Evolutionary conservation across 2,113 vertebrate species (phyloP).

Genomic region (Oriolus oriolus): DNA sequence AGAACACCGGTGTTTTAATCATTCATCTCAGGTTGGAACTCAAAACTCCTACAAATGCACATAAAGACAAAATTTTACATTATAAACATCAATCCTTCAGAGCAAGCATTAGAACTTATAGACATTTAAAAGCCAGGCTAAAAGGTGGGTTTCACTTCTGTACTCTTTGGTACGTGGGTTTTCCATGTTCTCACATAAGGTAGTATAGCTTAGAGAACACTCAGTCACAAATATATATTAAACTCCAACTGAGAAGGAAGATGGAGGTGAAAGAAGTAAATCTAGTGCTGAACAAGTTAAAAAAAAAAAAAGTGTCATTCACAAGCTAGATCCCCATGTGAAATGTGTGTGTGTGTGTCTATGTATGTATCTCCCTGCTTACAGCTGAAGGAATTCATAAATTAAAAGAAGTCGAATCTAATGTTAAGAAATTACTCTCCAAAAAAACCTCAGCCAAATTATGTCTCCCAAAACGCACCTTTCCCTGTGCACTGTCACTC

Average conservation of each 20-base stretch:
- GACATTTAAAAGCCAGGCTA: background rate
- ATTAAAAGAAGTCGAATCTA: background rate
- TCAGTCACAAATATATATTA: background rate
- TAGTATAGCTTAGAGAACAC: background rate
- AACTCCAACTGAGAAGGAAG: background rate
- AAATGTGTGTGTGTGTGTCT: background rate
- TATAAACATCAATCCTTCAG: background rate
- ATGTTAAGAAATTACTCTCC: background rate
- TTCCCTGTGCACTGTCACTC: background rate
- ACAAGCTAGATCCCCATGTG: background rate
- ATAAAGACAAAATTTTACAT: background rate
- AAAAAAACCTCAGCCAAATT: background rate
- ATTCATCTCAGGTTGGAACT: background rate
- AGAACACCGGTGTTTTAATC: background rate
- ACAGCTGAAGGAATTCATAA: background rate
- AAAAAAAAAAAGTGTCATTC: background rate
- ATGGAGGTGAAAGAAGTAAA: background rate
- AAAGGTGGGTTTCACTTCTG: background rate
- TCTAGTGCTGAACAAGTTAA: background rate
- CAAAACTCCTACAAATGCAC: background rate
- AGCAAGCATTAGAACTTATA: fast-evolving
- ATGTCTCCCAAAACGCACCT: background rate
- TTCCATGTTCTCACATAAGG: background rate
- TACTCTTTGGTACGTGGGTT: fast-evolving
- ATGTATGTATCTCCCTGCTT: background rate